Conservation (phyloP, 2,888 invertebrate species). For the Stenoptilia bipunctidactyla region DNA sequence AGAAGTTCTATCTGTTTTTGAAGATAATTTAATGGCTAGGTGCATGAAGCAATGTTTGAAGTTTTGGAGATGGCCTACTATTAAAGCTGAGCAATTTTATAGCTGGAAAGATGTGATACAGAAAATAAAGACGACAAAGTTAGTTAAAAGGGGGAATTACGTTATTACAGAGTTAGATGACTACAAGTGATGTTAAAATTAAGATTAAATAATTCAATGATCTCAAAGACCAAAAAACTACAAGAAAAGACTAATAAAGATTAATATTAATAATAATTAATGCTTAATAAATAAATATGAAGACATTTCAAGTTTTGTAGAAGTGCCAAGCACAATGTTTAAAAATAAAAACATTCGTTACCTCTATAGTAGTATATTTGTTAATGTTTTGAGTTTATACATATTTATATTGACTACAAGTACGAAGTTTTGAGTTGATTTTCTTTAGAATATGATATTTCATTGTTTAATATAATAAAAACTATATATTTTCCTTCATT, state of each 20-base stretch:
- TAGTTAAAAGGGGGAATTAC: too few species aligned
- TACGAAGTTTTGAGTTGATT: conserved; percentile 6
- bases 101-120: too few species aligned
- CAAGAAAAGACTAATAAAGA: conserved; percentile 7
- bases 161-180: conserved; percentile 3
- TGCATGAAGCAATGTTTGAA: too few species aligned
- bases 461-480: too few species aligned
- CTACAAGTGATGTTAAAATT: conserved; percentile 6
- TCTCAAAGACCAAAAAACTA: conserved; percentile 3
- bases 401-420: conserved; percentile 4
- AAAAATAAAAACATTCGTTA: conserved; percentile 7
- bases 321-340: conserved; percentile 9
- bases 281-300: conserved; percentile 9
- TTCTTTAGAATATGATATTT: conserved; percentile 1
- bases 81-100: too few species aligned
- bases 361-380: conserved; percentile 4
- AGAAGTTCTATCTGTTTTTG: too few species aligned
- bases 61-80: too few species aligned
- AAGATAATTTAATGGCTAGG: too few species aligned
- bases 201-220: conserved; percentile 6
- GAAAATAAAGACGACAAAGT: too few species aligned
- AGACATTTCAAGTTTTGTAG: conserved; percentile 7
- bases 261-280: conserved; percentile 10
- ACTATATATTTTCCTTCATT: too few species aligned
- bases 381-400: too few species aligned